Conservation (phyloP, 1,140 invertebrate species). For the Lordiphosa mommai region DNA sequence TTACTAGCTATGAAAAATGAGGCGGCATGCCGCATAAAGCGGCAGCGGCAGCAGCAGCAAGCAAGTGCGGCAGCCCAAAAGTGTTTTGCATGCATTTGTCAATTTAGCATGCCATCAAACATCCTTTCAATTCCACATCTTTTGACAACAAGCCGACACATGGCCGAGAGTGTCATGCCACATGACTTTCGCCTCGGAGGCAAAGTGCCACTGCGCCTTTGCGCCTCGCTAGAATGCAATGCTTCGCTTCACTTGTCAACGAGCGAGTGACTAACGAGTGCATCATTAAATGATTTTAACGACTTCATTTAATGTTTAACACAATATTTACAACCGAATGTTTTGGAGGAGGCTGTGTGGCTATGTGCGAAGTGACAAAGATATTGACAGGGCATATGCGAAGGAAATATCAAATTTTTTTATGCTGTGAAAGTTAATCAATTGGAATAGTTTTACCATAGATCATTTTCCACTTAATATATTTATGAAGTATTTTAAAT, state of each 20-base stretch:
- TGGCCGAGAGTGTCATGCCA: conserved; percentile 25
- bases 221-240: conserved; percentile 52
- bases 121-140: conserved; percentile 61
- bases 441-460: too few relatives aligned
- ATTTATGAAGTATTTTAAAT: too few relatives aligned
- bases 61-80: conserved; percentile 48
- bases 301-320: conserved; percentile 75
- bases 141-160: conserved; percentile 55
- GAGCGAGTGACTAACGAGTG: conserved; percentile 62
- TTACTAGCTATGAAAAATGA: conserved; percentile 68
- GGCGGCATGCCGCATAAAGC: conserved; percentile 16
- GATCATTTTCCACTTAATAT: too few relatives aligned
- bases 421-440: too few relatives aligned
- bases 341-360: conserved; percentile 6
- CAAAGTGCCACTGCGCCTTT: background rate
- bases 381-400: too few relatives aligned
- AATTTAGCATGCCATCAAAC: conserved; percentile 75
- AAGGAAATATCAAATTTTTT: too few relatives aligned
- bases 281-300: conserved; percentile 76
- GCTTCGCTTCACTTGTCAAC: conserved; percentile 58
- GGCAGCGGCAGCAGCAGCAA: background rate
- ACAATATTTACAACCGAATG: conserved; percentile 61
- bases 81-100: conserved; percentile 61
- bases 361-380: conserved; percentile 3
- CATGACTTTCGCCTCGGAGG: conserved; percentile 13